Percentiles rank a stretch among this genome's conserved stretches.
Conservation (phyloP, 2,113 vertebrate species). For the Tonatia bakeri region DNA sequence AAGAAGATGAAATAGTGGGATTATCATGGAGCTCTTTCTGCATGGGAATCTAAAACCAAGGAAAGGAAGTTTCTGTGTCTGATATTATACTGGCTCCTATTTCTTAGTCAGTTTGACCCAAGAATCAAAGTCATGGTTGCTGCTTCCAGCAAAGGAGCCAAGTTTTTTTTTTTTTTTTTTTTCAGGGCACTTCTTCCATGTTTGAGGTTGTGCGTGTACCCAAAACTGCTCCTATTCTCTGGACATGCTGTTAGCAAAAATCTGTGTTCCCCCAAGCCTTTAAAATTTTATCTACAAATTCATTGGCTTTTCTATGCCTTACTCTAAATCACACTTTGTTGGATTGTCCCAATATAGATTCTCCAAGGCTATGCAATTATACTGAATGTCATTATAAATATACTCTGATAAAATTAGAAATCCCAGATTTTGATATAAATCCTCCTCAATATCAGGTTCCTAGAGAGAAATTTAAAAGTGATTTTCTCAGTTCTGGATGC, state of each 20-base stretch:
- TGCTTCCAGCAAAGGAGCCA: background rate
- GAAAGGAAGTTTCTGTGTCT: background rate
- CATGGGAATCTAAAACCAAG: background rate
- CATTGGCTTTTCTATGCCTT: background rate
- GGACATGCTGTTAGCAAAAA: background rate
- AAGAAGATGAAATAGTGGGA: background rate
- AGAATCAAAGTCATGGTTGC: background rate
- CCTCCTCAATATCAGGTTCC: background rate
- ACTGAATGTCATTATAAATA: background rate
- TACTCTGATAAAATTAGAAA: background rate
- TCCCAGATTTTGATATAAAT: background rate
- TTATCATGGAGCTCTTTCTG: background rate
- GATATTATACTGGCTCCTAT: background rate
- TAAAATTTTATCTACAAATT: background rate
- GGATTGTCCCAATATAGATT: background rate
- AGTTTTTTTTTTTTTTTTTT: too few relatives aligned
- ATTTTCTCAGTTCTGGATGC: background rate
- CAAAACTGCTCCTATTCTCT: background rate
- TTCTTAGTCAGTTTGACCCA: background rate
- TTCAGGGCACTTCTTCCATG: background rate
- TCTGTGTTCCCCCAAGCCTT: background rate
- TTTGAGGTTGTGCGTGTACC: fast-evolving
- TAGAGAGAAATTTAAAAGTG: background rate
- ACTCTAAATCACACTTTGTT: background rate
- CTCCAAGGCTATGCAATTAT: background rate